Percentiles rank a stretch among this genome's conserved stretches.
These are phyloP conservation scores for Magallana angulata DNA, from an alignment of 1,140 invertebrate species.

Conservation along the genomic window DNA sequence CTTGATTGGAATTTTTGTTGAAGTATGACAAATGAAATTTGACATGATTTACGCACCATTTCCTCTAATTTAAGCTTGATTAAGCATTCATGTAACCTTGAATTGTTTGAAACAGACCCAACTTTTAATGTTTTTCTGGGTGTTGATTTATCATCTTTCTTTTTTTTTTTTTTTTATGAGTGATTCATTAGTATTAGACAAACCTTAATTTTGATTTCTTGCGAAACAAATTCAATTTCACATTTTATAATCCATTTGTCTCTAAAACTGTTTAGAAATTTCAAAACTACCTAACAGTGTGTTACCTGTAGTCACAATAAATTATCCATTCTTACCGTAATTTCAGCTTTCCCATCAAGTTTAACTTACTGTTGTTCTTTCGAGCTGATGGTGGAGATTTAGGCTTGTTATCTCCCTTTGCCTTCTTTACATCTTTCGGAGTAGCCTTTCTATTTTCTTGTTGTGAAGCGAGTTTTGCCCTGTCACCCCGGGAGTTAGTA, in stretches of 20 bases:
- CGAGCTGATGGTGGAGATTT: neutral
- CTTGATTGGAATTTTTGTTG: neutral
- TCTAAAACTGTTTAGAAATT: no score
- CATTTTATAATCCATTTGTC: no score
- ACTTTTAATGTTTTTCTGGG: no score
- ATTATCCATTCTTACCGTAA: no score
- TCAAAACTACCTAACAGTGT: no score
- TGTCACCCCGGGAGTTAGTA: constrained; percentile 4
- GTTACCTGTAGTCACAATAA: no score
- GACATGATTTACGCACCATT: neutral
- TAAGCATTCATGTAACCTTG: constrained; percentile 10
- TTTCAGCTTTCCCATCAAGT: no score
- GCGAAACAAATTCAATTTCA: no score
- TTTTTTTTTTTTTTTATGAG: no score
- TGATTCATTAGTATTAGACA: no score
- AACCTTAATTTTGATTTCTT: no score
- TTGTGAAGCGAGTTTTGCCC: neutral
- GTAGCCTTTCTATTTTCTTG: neutral
- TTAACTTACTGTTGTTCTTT: constrained; percentile 6
- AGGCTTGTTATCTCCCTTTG: constrained; percentile 26
- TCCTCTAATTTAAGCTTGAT: neutral
- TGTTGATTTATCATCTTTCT: no score
- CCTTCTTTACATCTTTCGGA: neutral
- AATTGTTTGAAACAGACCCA: neutral
- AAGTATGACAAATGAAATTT: neutral